These are phyloP conservation scores for Drosophila subobscura DNA, from an alignment of 1,140 invertebrate species.

Conservation along the genomic window DNA sequence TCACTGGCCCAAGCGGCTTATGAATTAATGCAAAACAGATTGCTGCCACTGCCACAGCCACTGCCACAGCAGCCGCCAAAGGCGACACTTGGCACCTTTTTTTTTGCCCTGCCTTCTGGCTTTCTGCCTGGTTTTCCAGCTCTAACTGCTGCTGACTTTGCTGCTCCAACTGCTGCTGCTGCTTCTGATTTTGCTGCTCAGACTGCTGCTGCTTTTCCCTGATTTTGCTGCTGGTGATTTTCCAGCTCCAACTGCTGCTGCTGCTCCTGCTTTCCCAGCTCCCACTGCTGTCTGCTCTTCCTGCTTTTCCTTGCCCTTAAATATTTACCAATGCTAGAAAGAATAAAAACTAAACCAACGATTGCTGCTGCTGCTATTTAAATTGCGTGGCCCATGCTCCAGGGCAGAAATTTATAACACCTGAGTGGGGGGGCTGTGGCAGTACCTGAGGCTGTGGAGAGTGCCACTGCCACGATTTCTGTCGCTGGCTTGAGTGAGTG, in stretches of 20 bases:
- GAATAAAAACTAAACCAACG: slow-evolving; percentile 53
- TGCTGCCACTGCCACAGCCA: slow-evolving; percentile 20
- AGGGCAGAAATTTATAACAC: slow-evolving; percentile 54
- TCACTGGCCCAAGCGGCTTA: slow-evolving; percentile 68
- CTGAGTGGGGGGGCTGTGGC: slow-evolving; percentile 52
- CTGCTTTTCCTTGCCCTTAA: slow-evolving; percentile 45
- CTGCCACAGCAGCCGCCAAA: slow-evolving; percentile 41
- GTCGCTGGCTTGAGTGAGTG: slow-evolving; percentile 26
- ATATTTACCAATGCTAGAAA: slow-evolving; percentile 64
- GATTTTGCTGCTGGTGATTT: neutral
- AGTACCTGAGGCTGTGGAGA: slow-evolving; percentile 9
- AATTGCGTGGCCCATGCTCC: slow-evolving; percentile 54
- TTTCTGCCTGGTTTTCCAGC: too few relatives aligned
- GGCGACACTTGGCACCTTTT: slow-evolving; percentile 80
- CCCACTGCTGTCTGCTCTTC: neutral
- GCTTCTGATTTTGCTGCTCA: too few relatives aligned
- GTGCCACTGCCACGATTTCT: neutral
- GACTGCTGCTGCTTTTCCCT: slow-evolving; percentile 2
- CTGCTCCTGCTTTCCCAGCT: slow-evolving; percentile 5
- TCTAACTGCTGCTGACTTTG: too few relatives aligned
- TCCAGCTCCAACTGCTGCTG: neutral
- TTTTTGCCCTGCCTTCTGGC: slow-evolving; percentile 4
- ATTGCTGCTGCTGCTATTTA: slow-evolving; percentile 41
- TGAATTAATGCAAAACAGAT: slow-evolving; percentile 81
- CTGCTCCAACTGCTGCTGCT: too few relatives aligned